Base-by-base conservation (phyloP, 1,140 invertebrate species). In the Chironomus striatipennis region DNA sequence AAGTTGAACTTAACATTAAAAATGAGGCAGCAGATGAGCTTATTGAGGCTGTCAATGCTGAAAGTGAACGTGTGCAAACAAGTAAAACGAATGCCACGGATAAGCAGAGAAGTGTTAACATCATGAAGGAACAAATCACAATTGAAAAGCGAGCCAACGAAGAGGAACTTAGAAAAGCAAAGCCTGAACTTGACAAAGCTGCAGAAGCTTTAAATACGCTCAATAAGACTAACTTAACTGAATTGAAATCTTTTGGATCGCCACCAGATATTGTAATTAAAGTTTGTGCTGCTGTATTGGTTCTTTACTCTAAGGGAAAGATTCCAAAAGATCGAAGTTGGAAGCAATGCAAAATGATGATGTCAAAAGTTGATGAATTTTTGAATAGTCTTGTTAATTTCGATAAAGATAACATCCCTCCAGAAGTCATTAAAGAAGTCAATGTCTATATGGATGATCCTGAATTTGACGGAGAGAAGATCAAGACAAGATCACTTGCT, bases 351-450 rank as follows among this genome's bases (percentile, higher is more conserved):
- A 97, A 97, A 84, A 86, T 87, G 76, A 89, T 94, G 83, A 95
- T 95, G 93, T 88, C 86, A 20, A 91, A 91, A 80, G 86, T 92
- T 15, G 87, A 97, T 83, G 87, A 90, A 76, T 98, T 98, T 82
- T 83, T 98, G 21, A 86, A 91, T 77, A 88, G 90, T 76, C 84
- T 98, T 43, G 88, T 93, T 20, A 93, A 93, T 79, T 97, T 96
- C 79, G 92, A 98, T 80, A 98, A 98, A 80, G 95, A 97, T 82
- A 93, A 97, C 80, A 97, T 98, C 80, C 92, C 91, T 78, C 90
- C 93, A 0, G 91, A 93, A 77, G 87, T 95, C 74, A 88, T 95
- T 4, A 95, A 94, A 84, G 91, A 82, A 85, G 75, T 85, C 85
- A n/a, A 88, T 87, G 75, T 80, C 86, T 73, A 81, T 74, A 47